These are phyloP conservation scores for Sthenelais limicola DNA, from an alignment of 2,888 invertebrate species.

Conservation along the genomic window DNA sequence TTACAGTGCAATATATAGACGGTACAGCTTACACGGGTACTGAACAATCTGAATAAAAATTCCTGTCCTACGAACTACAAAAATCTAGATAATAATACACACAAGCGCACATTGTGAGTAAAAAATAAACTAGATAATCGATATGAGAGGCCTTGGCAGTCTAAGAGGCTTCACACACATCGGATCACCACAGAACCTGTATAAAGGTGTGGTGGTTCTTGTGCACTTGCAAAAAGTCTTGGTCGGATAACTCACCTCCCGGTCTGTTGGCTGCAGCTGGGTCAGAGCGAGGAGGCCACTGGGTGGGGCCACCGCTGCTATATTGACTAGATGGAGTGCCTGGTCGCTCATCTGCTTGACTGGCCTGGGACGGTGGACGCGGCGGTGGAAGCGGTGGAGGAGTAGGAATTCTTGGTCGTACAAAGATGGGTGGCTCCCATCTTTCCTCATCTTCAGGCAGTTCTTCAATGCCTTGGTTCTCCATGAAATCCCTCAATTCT, in stretches of 20 bases:
- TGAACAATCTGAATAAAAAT: too few relatives aligned
- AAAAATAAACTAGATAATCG: too few relatives aligned
- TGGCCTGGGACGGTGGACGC: conserved; percentile 39
- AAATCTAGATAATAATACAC: too few relatives aligned
- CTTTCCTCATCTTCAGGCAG: conserved; percentile 52
- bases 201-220: too few relatives aligned
- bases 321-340: conserved; percentile 7
- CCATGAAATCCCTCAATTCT: conserved; percentile 40
- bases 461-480: conserved; percentile 40
- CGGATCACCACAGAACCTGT: too few relatives aligned
- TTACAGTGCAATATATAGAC: too few relatives aligned
- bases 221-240: too few relatives aligned
- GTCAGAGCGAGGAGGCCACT: conserved; percentile 42
- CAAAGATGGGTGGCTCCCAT: conserved; percentile 55
- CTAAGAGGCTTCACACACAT: too few relatives aligned
- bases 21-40: too few relatives aligned
- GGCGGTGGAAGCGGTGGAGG: conserved; percentile 40
- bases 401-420: background rate
- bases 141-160: too few relatives aligned
- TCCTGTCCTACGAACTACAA: too few relatives aligned
- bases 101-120: too few relatives aligned
- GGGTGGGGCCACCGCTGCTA: conserved; percentile 34
- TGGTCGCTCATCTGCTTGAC: background rate
- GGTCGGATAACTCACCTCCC: background rate
- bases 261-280: background rate